These are phyloP conservation scores for Calcarius ornatus DNA, from an alignment of 2,113 vertebrate genomes.

Conservation along the genomic window DNA sequence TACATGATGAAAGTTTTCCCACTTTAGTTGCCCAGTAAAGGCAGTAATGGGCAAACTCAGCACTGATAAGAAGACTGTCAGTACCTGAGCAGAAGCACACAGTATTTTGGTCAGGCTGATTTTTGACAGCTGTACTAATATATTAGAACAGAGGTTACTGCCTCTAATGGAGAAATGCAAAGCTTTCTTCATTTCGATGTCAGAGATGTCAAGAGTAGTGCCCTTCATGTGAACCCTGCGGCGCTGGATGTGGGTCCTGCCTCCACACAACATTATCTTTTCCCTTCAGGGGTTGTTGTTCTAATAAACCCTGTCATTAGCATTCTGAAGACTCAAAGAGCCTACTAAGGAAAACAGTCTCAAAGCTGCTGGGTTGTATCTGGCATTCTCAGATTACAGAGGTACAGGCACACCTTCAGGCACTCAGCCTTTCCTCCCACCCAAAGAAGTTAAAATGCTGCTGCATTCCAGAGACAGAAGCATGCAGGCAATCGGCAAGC, in stretches of 20 bases:
- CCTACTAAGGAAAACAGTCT: conserved; percentile 8
- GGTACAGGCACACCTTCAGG: background rate
- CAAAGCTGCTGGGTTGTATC: background rate
- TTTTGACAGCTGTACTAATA: background rate
- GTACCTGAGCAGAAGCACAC: background rate
- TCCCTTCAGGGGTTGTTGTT: background rate
- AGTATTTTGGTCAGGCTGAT: background rate
- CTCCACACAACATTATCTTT: background rate
- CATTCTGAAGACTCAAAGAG: background rate
- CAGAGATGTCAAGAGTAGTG: background rate
- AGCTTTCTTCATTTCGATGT: background rate
- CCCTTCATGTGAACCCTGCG: conserved; percentile 1
- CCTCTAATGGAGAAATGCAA: background rate
- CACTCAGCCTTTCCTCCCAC: background rate
- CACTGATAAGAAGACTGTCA: background rate
- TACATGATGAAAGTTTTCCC: background rate
- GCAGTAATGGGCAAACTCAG: background rate
- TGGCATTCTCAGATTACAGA: conserved; percentile 18
- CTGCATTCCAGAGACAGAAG: background rate
- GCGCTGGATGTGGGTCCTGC: background rate
- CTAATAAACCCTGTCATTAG: conserved; percentile 22
- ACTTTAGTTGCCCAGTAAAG: background rate
- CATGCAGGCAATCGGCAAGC: background rate
- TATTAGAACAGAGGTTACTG: background rate
- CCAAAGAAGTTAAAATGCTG: background rate